These are phyloP conservation scores for Charaxes varanes DNA, from an alignment of 1,140 invertebrate species.

Conservation along the genomic window DNA sequence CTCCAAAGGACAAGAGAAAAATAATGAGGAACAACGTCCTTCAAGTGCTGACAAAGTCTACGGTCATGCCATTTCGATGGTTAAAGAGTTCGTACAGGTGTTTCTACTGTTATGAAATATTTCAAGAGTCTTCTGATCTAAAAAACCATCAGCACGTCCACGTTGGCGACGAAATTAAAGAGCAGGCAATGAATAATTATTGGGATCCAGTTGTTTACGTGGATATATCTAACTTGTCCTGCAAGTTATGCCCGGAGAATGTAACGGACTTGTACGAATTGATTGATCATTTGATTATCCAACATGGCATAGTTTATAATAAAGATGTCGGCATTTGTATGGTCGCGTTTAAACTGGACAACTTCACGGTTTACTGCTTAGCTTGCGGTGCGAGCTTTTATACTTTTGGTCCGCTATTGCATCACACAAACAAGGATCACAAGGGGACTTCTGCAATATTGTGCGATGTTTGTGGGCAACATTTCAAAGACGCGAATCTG, in stretches of 20 bases:
- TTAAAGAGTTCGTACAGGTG: constrained; percentile 57
- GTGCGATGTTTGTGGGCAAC: constrained; percentile 56
- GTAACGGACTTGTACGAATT: constrained; percentile 46
- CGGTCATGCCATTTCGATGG: constrained; percentile 61
- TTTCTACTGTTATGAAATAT: constrained; percentile 65
- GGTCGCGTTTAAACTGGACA: constrained; percentile 53
- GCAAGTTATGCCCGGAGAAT: constrained; percentile 44
- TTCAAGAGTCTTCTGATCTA: constrained; percentile 48
- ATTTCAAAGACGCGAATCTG: constrained; percentile 48
- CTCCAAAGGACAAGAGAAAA: constrained; percentile 42
- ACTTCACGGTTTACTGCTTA: constrained; percentile 42
- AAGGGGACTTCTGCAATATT: constrained; percentile 53
- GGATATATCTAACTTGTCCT: constrained; percentile 49
- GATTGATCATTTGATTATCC: constrained; percentile 48
- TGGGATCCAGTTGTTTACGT: constrained; percentile 59
- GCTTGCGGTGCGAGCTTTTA: constrained; percentile 49
- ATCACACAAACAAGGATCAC: constrained; percentile 61
- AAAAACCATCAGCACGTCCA: constrained; percentile 46
- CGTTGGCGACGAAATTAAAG: constrained; percentile 39
- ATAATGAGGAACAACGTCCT: constrained; percentile 51
- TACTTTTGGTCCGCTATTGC: constrained; percentile 53
- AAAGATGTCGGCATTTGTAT: constrained; percentile 55
- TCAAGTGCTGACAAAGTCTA: constrained; percentile 48
- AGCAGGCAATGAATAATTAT: constrained; percentile 53
- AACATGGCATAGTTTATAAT: constrained; percentile 44